phyloP scores from a whole-genome alignment of 2,113 vertebrate genomes.

The Megatriorchis doriae region DNA sequence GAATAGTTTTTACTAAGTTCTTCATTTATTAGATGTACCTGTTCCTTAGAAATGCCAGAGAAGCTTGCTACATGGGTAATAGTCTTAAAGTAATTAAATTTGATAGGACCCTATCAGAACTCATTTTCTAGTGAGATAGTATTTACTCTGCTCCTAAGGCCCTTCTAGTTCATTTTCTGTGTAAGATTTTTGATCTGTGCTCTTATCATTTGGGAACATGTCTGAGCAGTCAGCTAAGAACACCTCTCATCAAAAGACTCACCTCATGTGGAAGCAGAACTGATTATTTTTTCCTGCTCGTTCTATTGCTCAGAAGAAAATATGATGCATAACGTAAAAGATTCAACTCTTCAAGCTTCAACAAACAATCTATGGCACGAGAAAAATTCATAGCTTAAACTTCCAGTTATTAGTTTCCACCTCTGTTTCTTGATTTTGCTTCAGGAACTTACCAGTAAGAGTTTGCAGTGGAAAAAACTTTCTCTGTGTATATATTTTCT shows the following conservation, averaged over 20 bases:
- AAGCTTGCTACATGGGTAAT: neutral
- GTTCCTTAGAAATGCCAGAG: neutral
- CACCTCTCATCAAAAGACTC: neutral
- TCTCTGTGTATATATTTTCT: neutral
- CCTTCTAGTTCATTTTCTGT: slow-evolving; percentile 17
- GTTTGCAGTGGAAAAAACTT: neutral
- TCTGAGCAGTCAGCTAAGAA: slow-evolving; percentile 14
- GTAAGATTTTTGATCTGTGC: neutral
- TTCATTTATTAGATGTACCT: slow-evolving; percentile 12
- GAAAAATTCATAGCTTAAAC: neutral
- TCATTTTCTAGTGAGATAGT: neutral
- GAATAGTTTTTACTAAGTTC: neutral
- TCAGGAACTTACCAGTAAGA: neutral
- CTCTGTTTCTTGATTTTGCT: neutral
- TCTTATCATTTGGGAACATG: neutral
- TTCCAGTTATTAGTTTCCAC: neutral
- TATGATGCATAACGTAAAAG: neutral
- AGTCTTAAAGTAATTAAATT: slow-evolving; percentile 32
- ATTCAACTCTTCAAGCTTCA: neutral
- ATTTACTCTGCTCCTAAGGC: slow-evolving; percentile 14
- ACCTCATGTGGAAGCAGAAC: neutral
- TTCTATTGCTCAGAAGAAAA: neutral
- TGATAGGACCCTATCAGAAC: slow-evolving; percentile 1
- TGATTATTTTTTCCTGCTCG: neutral
- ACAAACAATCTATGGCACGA: neutral